Conservation (phyloP, 2,797 vertebrate genomes). For the Euphonia xanthogaster region DNA sequence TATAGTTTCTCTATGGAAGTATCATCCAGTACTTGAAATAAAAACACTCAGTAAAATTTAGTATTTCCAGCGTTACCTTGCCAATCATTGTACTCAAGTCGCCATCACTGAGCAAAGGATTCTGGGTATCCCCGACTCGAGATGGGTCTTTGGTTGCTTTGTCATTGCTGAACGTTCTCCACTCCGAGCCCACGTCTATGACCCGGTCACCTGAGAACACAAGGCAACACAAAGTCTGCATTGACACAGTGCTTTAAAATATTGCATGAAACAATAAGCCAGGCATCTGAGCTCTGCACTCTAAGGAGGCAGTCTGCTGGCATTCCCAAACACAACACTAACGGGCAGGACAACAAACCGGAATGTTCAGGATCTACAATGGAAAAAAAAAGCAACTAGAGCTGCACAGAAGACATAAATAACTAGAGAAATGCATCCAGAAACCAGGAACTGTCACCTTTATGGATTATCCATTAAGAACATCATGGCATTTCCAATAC, state of each 20-base stretch:
- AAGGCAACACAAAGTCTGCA: not conserved
- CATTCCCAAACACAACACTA: not conserved
- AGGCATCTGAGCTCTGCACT: not conserved
- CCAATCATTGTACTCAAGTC: slow-evolving; percentile 98
- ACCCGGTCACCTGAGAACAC: slow-evolving; percentile 89
- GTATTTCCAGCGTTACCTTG: slow-evolving; percentile 82
- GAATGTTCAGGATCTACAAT: not conserved
- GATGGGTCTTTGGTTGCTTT: slow-evolving; percentile 98
- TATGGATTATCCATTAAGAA: not conserved
- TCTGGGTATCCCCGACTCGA: slow-evolving; percentile 97
- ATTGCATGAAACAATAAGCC: not conserved
- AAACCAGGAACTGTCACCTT: not conserved
- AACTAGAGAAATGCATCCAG: not conserved
- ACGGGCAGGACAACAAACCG: not conserved
- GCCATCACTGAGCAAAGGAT: slow-evolving; percentile 92
- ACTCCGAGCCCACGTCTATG: slow-evolving; percentile 97
- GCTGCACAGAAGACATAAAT: not conserved
- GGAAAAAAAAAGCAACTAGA: not conserved
- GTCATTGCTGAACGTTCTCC: slow-evolving; percentile 99
- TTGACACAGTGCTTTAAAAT: not conserved
- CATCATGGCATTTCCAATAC: not conserved
- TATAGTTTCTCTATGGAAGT: not conserved
- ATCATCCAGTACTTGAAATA: not conserved
- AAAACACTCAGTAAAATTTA: not conserved
- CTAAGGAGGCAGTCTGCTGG: not conserved